These are phyloP conservation scores for Eupithecia centaureata DNA, from an alignment of 2,888 invertebrate genomes.

Conservation along the genomic window DNA sequence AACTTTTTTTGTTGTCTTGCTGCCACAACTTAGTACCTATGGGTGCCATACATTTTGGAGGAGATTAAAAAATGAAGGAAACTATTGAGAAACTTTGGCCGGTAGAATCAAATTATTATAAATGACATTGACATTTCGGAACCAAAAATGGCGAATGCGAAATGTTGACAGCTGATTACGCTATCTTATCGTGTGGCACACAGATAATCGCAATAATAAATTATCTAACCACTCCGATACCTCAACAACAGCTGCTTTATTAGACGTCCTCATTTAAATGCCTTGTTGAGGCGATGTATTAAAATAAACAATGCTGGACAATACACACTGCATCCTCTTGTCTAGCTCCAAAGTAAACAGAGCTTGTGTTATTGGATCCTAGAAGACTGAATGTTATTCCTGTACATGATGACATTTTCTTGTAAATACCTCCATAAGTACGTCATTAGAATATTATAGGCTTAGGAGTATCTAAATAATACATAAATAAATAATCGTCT, in stretches of 20 bases:
- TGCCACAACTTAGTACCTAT: too few species aligned
- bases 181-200: neutral
- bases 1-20: too few species aligned
- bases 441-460: too few species aligned
- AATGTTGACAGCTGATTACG: neutral
- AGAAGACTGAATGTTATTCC: too few species aligned
- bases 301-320: neutral
- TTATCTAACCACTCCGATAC: neutral
- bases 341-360: neutral
- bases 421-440: too few species aligned
- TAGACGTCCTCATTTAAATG: neutral
- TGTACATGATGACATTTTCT: too few species aligned
- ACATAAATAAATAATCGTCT: too few species aligned
- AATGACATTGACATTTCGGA: neutral
- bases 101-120: too few species aligned
- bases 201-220: constrained; percentile 3
- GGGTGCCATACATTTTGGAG: too few species aligned
- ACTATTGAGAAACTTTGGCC: too few species aligned
- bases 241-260: constrained; percentile 1
- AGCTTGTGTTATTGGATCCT: neutral
- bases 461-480: too few species aligned
- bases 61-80: too few species aligned
- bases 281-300: neutral
- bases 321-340: neutral
- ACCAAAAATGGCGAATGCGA: neutral